Evolutionary conservation across 2,888 invertebrate genomes (phyloP).

Genomic region (Harpalus rubripes): DNA sequence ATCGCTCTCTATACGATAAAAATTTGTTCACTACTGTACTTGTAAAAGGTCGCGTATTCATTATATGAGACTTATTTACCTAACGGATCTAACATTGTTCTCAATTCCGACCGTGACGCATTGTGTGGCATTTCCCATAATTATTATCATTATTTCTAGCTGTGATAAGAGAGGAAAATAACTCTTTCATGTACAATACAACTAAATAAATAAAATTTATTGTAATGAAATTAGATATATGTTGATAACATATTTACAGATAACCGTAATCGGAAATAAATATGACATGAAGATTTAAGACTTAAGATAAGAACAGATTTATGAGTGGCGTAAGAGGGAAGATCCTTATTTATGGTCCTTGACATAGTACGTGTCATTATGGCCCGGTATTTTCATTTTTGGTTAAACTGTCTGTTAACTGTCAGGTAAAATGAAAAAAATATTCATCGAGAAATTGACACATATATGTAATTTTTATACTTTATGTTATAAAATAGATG

Average conservation of each 20-base stretch:
- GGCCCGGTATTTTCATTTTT: too few relatives aligned
- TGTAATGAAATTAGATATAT: slow-evolving; percentile 27
- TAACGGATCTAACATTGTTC: slow-evolving; percentile 21
- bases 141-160: slow-evolving; percentile 26
- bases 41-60: slow-evolving; percentile 23
- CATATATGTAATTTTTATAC: too few relatives aligned
- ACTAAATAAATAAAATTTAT: slow-evolving; percentile 53
- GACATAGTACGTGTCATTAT: too few relatives aligned
- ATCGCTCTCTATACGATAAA: neutral
- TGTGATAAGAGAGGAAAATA: slow-evolving; percentile 55
- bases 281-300: slow-evolving; percentile 48
- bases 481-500: too few relatives aligned
- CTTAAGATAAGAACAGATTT: neutral
- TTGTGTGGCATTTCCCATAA: slow-evolving; percentile 42
- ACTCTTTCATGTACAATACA: slow-evolving; percentile 48
- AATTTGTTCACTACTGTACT: neutral
- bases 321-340: slow-evolving; percentile 12
- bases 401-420: too few relatives aligned
- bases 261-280: slow-evolving; percentile 20
- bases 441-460: too few relatives aligned
- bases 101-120: slow-evolving; percentile 36
- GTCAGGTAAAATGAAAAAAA: too few relatives aligned
- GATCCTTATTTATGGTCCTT: too few relatives aligned
- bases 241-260: slow-evolving; percentile 39
- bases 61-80: slow-evolving; percentile 25